A percentile compares a stretch with the other conserved stretches of the same genome.
These are phyloP conservation scores for Atrichornis clamosus DNA, from an alignment of 2,113 vertebrate species.

Conservation along the genomic window DNA sequence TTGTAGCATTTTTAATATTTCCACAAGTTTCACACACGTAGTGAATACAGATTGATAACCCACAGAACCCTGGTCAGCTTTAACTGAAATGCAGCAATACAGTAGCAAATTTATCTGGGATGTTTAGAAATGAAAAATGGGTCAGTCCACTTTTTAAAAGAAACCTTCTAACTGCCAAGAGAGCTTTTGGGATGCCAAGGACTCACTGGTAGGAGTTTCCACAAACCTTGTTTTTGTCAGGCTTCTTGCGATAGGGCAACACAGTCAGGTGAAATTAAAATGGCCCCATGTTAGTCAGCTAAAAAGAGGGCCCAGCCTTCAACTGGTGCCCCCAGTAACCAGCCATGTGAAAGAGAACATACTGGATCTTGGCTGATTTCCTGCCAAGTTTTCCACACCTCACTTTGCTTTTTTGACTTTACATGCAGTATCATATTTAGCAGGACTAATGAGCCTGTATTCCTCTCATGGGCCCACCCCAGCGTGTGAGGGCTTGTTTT, in stretches of 20 bases:
- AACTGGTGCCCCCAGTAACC: constrained; percentile 33
- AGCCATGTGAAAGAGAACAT: constrained; percentile 32
- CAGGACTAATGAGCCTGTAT: constrained; percentile 51
- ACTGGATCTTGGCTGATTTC: constrained; percentile 23
- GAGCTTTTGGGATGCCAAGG: not conserved
- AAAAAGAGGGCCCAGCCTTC: not conserved
- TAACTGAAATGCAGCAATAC: not conserved
- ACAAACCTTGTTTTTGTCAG: constrained; percentile 19
- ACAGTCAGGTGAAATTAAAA: constrained; percentile 11
- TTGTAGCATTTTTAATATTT: not conserved
- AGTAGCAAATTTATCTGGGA: not conserved
- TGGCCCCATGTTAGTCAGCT: not conserved
- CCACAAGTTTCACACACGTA: not conserved
- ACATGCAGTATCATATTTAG: not conserved
- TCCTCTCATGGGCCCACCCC: constrained; percentile 24
- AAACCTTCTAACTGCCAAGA: not conserved
- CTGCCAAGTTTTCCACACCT: constrained; percentile 50
- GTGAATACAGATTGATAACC: not conserved
- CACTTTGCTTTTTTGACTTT: constrained; percentile 46
- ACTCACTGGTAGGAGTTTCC: not conserved
- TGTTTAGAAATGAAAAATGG: not conserved
- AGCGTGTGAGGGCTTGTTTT: not conserved
- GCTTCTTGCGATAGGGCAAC: not conserved
- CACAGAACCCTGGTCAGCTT: not conserved
- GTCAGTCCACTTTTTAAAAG: not conserved